phyloP scores from a whole-genome alignment of 2,888 invertebrate genomes.

The Urechis unicinctus region DNA sequence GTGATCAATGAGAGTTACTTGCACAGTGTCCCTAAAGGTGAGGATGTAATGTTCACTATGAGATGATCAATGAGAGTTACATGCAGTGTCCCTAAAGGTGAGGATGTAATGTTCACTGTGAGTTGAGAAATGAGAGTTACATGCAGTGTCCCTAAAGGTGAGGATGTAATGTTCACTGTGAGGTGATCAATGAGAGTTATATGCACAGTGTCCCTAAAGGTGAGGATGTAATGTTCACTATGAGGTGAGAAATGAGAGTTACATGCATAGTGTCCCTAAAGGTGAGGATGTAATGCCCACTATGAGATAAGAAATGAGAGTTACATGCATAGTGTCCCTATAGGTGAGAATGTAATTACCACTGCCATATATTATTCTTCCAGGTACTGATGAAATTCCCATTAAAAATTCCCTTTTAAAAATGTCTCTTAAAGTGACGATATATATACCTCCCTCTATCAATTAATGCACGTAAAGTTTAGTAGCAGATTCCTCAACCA shows the following conservation, averaged over 20 bases:
- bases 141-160: not conserved
- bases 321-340: not conserved
- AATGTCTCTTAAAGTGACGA: too few relatives aligned
- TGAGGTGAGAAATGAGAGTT: too few relatives aligned
- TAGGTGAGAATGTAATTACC: not conserved
- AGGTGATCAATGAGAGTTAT: too few relatives aligned
- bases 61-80: slow-evolving; percentile 71
- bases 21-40: slow-evolving; percentile 88
- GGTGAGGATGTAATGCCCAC: not conserved
- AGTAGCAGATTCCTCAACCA: too few relatives aligned
- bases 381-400: too few relatives aligned
- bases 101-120: not conserved
- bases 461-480: too few relatives aligned
- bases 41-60: slow-evolving; percentile 60
- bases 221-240: not conserved
- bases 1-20: slow-evolving; percentile 88
- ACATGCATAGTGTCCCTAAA: not conserved
- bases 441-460: too few relatives aligned
- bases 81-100: not conserved
- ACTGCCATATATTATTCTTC: too few relatives aligned
- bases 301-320: too few relatives aligned
- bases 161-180: not conserved
- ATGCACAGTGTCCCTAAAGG: not conserved
- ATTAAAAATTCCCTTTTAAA: too few relatives aligned
- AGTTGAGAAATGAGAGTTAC: too few relatives aligned